A percentile compares a stretch with the other conserved stretches of the same genome.
phyloP scores from a whole-genome alignment of 92 coral and sea anemone genomes.

The Muricea muricata region DNA sequence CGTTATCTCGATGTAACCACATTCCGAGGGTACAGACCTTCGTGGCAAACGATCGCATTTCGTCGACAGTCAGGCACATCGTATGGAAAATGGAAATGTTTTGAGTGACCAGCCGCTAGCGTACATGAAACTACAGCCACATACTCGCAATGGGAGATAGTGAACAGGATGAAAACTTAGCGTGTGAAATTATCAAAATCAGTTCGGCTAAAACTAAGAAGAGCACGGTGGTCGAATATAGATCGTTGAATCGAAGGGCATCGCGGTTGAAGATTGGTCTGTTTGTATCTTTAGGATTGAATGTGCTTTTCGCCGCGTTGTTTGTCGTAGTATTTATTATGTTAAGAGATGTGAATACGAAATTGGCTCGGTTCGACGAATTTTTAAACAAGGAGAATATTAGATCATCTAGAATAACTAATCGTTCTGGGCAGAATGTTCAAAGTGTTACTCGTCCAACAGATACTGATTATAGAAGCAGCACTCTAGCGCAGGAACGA shows the following conservation, averaged over 20 bases:
- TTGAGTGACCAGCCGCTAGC: constrained; percentile 28
- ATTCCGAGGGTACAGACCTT: background rate
- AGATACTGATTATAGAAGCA: background rate
- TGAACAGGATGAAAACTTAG: constrained; percentile 12
- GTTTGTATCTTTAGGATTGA: constrained; percentile 74
- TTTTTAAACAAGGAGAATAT: background rate
- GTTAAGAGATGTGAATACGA: constrained; percentile 75
- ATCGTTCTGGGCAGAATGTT: background rate
- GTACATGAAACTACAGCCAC: constrained; percentile 31
- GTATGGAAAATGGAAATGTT: constrained; percentile 47
- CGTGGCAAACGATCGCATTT: constrained; percentile 21
- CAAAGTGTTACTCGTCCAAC: background rate
- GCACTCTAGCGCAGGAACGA: constrained; percentile 9
- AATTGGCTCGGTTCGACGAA: constrained; percentile 35
- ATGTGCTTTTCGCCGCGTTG: constrained; percentile 80
- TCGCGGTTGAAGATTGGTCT: constrained; percentile 26
- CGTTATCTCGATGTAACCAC: background rate
- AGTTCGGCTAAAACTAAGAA: constrained; percentile 3
- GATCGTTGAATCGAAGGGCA: background rate
- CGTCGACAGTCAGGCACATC: constrained; percentile 15
- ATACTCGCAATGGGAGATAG: constrained; percentile 44
- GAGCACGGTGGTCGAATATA: background rate
- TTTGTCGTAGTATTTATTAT: constrained; percentile 84
- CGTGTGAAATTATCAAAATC: constrained; percentile 5
- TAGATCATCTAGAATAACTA: background rate